Evolutionary conservation across 1,140 invertebrate genomes (phyloP).

Genomic region (Cydia strobilella): DNA sequence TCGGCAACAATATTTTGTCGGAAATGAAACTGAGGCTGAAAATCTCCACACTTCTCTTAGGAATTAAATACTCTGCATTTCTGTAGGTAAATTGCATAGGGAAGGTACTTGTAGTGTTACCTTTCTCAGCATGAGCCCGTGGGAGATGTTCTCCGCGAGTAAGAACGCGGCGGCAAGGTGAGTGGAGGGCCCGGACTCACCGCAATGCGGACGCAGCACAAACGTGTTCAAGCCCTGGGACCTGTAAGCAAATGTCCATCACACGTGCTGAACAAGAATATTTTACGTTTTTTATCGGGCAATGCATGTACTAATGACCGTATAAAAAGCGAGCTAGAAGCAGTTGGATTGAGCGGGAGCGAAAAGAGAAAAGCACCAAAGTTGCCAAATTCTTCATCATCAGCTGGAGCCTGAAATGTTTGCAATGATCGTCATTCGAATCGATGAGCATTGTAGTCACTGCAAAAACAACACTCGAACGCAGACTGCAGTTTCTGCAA

Average conservation of each 20-base stretch:
- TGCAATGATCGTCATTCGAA: no score
- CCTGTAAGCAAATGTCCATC: conserved; percentile 58
- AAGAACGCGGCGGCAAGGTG: conserved; percentile 98
- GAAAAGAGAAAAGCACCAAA: no score
- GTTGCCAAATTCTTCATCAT: no score
- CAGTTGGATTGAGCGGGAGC: no score
- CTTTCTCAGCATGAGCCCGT: conserved; percentile 97
- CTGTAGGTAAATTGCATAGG: background rate
- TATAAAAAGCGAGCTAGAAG: no score
- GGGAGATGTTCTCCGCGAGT: conserved; percentile 98
- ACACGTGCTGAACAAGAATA: no score
- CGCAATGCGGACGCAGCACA: conserved; percentile 98
- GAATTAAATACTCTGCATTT: background rate
- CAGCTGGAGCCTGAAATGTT: no score
- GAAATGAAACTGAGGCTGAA: background rate
- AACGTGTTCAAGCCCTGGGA: conserved; percentile 97
- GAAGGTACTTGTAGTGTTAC: conserved; percentile 63
- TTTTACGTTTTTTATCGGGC: background rate
- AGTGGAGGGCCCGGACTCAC: conserved; percentile 98
- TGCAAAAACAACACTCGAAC: no score
- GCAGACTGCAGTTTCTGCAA: no score
- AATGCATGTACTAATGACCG: background rate
- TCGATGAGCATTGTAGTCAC: no score
- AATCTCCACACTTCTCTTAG: background rate
- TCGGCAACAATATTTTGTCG: no score